Base-by-base conservation (phyloP, 2,113 vertebrate species). In the Myrmophylax atrothorax region DNA sequence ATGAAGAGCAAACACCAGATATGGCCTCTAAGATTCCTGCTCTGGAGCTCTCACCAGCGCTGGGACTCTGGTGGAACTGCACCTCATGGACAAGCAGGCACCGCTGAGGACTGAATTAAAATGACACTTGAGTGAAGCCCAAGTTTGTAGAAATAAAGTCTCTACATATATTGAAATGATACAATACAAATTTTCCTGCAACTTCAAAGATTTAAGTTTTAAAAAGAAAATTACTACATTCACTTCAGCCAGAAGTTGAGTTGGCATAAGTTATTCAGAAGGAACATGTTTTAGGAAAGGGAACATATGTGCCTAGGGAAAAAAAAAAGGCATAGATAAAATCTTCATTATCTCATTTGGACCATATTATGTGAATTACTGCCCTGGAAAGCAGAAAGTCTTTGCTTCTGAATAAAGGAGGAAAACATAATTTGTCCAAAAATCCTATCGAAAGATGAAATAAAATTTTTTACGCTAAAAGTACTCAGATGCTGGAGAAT, bases 261-360 rank as follows among this genome's bases (percentile, higher is more conserved):
- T 87, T 85, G 86, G 37, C 26, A 37, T 38, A 60, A 81, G 52
- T 87, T 83, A 52, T 18, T 89, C 58, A 82, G 75, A 94, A 82
- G 55, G 24, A 95, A 67, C 3, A 44, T 24, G 46, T 62, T 95
- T 87, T 82, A 70, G 49, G 44, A 93, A 91, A 93, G 28, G 53
- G 9, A 97, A 85, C 77, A 81, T 95, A 53, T 46, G 38, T 6
- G 9, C 18, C 58, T 79, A 47, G 58, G 33, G 26, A 8, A 49
- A 69, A 50, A 59, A 62, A 93, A 67, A 75, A 88, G 31, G 19
- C 2, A 31, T 28, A 46, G 63, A 94, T 72, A 67, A 87, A 96
- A 91, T 56, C 10, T 87, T 95, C 31, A 47, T 94, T 1, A 68
- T 92, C 73, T 95, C 52, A 84, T 91, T 94, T 94, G 77, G 44